Evolutionary conservation across 2,113 vertebrate species (phyloP), one percentile per base, ranked within the genome.

Genomic region (Numida meleagris): DNA sequence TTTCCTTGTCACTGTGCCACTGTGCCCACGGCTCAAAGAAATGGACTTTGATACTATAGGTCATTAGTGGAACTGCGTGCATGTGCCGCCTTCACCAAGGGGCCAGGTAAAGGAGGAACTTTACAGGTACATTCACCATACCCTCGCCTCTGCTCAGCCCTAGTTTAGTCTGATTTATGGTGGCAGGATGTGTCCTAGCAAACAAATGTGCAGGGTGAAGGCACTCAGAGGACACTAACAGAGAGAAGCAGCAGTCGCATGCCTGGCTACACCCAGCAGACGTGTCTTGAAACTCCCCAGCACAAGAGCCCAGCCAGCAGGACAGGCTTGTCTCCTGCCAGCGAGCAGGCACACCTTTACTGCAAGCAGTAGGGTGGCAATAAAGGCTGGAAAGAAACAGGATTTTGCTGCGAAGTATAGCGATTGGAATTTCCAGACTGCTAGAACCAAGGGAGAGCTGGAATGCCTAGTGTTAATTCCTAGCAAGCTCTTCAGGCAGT

Each of bases 41-140:
- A 9, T 66, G 90, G 86, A 95, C 93, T 94, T 97, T 82, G 94
- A 67, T 65, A 88, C 73, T 36, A 25, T n/a, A 65, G 61, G 6
- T 71, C 83, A 29, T 2, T 68, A 62, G n/a, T 68, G 61, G 83
- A 83, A 70, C 55, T 43, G 76, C 71, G 31, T 46, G 34, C 18
- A 9, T 77, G 33, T 67, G 65, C 27, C 2, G 3, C 29, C 59
- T 87, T 75, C 55, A 48, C 46, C 25, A 45, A 65, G 48, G 42
- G 68, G 33, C 46, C 43, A 42, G 78, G 48, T 78, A 91, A 66
- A 82, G 36, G 17, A 89, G 38, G 65, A 88, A 65, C 68, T 20
- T 58, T 75, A n/a, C 6, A 14, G 63, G 8, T 51, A 38, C 1
- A 0, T 46, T 42, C 55, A 36, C 15, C 23, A 27, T 58, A 19